Evolutionary conservation across 2,888 invertebrate species (phyloP).

Genomic region (Macropis europaea): DNA sequence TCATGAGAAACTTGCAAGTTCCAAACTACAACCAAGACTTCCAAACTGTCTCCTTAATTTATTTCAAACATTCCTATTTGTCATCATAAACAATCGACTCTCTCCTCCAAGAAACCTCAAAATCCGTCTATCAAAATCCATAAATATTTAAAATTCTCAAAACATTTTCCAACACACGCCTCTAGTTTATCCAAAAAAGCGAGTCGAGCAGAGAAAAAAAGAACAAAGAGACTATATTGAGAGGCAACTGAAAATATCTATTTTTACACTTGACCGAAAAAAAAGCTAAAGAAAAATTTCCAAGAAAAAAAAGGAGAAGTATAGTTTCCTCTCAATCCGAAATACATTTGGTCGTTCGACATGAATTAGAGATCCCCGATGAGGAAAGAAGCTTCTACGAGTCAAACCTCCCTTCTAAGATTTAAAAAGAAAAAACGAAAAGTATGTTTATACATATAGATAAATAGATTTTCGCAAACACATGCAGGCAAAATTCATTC

Average conservation of each 20-base stretch:
- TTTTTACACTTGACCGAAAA: slow-evolving; percentile 54
- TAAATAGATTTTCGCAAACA: too few species aligned
- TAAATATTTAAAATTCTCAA: too few species aligned
- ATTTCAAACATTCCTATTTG: too few species aligned
- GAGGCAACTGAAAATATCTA: slow-evolving; percentile 51
- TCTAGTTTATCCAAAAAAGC: slow-evolving; percentile 30
- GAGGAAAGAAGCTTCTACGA: too few species aligned
- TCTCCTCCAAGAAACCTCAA: too few species aligned
- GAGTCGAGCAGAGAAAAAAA: slow-evolving; percentile 11
- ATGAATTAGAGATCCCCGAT: slow-evolving; percentile 8
- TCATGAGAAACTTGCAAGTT: too few species aligned
- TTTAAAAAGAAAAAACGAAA: background rate
- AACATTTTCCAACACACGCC: background rate
- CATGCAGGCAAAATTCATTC: too few species aligned
- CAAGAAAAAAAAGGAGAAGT: slow-evolving; percentile 63
- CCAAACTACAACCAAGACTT: too few species aligned
- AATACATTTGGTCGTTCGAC: slow-evolving; percentile 25
- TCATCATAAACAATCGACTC: too few species aligned
- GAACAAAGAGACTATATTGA: slow-evolving; percentile 29
- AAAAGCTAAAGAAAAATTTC: slow-evolving; percentile 37
- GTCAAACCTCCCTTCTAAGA: slow-evolving; percentile 1
- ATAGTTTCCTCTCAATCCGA: slow-evolving; percentile 51
- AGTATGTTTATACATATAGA: slow-evolving; percentile 24
- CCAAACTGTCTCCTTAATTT: too few species aligned
- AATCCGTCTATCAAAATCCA: too few species aligned